Evolutionary conservation across 2,113 vertebrate genomes (phyloP), one percentile per base, ranked within the genome.

Genomic region (Phrynosoma platyrhinos): DNA sequence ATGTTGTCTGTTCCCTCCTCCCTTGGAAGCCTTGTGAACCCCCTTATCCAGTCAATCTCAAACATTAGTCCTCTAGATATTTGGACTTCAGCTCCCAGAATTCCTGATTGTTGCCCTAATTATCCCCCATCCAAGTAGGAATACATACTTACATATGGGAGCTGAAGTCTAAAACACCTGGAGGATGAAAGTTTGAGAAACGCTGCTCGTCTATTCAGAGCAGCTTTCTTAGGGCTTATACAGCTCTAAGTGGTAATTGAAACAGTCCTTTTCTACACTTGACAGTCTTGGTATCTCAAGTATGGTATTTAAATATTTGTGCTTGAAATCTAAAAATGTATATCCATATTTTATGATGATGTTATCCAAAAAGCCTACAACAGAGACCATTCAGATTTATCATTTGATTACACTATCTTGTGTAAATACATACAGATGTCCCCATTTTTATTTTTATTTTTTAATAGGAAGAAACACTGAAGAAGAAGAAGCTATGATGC

Each of bases 401-500:
- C 78, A 14, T 6, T 62, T 36, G 20, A 5, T 75, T 78, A 83
- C n/a, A 77, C 20, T 68, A 85, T 0, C 75, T 92, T 89, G 21
- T 84, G 64, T 92, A 91, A 79, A 58, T 10, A 86, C 85, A 66
- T 20, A 0, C 69, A 86, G 87, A 82, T 87, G 74, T 32, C 12
- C 79, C 71, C 82, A 58, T 82, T 76, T 68, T 86, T 93, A 5
- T 30, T 69, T 92, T 82, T 76, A 58, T 86, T 93, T 6, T n/a
- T 69, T 92, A 97, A n/a, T 92, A 99, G 99, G 99, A 86, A 98
- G 98, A 94, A 99, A 99, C 94, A 98, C 98, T 27, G 99, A 99
- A 95, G 98, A 99, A 95, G 99, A 99, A 94, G 99, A 99, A 95
- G 95, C 98, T 88, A 98, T 99, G 98, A 99, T 99, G 99, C 99